A percentile compares a stretch with the other conserved stretches of the same genome.
Conservation (phyloP, 2,113 vertebrate genomes). For the Oxyura jamaicensis region DNA sequence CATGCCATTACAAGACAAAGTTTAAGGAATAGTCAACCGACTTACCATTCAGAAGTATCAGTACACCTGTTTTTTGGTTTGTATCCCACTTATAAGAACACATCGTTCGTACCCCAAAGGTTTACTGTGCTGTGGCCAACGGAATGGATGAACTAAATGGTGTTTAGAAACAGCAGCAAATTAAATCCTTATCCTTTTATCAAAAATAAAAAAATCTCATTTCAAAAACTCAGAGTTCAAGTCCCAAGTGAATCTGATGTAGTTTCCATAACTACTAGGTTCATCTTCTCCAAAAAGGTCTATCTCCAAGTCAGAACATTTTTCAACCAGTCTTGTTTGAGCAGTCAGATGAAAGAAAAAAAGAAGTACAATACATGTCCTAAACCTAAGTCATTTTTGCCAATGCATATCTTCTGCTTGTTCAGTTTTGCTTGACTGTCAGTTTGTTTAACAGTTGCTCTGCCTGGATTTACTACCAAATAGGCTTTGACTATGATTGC, state of each 20-base stretch:
- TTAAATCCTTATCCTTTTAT: background rate
- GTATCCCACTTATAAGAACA: background rate
- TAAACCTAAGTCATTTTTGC: background rate
- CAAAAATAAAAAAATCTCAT: background rate
- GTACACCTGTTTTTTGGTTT: background rate
- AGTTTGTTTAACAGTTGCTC: constrained; percentile 78
- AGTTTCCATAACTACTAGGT: background rate
- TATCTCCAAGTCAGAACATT: background rate
- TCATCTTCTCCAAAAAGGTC: background rate
- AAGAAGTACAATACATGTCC: background rate
- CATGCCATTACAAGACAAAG: background rate
- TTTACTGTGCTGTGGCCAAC: background rate
- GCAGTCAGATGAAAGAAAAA: background rate
- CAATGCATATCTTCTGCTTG: background rate
- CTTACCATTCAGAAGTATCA: constrained; percentile 53
- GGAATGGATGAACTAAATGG: background rate
- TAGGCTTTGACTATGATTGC: constrained; percentile 82
- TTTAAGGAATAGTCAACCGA: background rate
- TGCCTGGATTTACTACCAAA: constrained; percentile 80
- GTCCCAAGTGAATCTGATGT: background rate
- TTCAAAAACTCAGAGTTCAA: background rate
- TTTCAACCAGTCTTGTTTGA: background rate
- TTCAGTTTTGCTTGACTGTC: constrained; percentile 54
- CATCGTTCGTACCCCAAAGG: background rate
- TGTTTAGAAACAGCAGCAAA: background rate